Evolutionary conservation across 2,113 vertebrate species (phyloP), one percentile per base, ranked within the genome.

Genomic region (Athene noctua): DNA sequence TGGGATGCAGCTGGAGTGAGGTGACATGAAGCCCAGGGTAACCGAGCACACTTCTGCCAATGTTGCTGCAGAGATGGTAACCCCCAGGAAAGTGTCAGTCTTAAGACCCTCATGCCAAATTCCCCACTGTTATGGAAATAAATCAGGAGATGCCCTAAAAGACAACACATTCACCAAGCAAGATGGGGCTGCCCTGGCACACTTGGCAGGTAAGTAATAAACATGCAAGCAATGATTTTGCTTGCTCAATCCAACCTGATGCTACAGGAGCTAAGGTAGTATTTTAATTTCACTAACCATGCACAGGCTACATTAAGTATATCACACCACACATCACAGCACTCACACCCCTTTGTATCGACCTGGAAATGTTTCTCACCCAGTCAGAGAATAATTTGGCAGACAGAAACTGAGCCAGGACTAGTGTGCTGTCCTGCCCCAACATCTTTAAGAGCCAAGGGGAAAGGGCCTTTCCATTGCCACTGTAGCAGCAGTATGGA

Each of bases 261-360:
- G n/a, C 29, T 87, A 51, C 47, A 75, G 70, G 18, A 81, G 11
- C 46, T 66, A n/a, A 79, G 36, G 13, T 36, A 85, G 16, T 40
- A 81, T 74, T 73, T 91, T 73, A 54, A 74, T 67, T 88, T 88
- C 32, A 57, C 25, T 82, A 71, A 72, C 30, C 16, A 20, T 4
- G 7, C 3, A 11, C 19, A 49, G 42, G 29, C 21, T 84, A 63
- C 51, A 59, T 32, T 18, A 72, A 67, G 52, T 47, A 26, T 30
- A 15, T 42, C 59, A 67, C 25, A 68, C 51, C 3, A 14, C 46
- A 78, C 78, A 54, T 62, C 54, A 77, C 30, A 94, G 36, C 62
- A 70, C 32, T 38, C n/a, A 61, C 29, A 68, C 7, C 15, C 15
- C 20, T 79, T 66, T 14, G 2, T 66, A 42, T 63, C 0, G 0